Percentiles rank a stretch among this genome's conserved stretches.
Conservation (phyloP, 2,888 invertebrate genomes). For the Erebia epiphron region DNA sequence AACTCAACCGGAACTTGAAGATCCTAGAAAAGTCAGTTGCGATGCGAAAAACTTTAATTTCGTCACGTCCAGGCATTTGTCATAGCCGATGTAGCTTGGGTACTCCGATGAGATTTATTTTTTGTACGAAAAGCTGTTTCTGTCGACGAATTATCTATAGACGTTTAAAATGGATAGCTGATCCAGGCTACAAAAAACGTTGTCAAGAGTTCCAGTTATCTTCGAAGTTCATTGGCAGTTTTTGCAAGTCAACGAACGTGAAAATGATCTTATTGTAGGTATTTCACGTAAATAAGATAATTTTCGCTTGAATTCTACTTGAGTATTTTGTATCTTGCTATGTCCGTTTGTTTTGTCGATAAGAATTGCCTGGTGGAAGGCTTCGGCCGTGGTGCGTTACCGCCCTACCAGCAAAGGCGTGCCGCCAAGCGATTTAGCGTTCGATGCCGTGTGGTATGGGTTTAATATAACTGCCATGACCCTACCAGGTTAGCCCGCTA, state of each 20-base stretch:
- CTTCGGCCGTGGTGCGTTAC: no score
- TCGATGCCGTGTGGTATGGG: no score
- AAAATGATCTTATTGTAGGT: background rate
- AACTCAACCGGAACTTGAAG: constrained; percentile 20
- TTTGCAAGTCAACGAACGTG: background rate
- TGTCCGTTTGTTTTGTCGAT: background rate
- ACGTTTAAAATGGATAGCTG: constrained; percentile 8
- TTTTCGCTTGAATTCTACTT: no score
- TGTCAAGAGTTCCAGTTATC: constrained; percentile 2
- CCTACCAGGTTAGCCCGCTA: no score
- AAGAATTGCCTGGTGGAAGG: no score
- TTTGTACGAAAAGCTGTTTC: constrained; percentile 4
- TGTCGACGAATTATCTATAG: background rate
- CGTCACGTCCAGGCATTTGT: constrained; percentile 25
- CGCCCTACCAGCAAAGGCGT: no score
- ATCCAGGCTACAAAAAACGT: constrained; percentile 6
- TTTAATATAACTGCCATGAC: no score
- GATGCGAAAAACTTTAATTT: constrained; percentile 23
- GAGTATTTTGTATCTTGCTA: background rate
- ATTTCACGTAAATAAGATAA: background rate
- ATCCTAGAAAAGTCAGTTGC: constrained; percentile 17
- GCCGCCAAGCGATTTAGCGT: no score
- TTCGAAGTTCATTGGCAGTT: background rate
- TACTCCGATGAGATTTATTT: constrained; percentile 18
- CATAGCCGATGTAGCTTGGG: constrained; percentile 12